A percentile compares a stretch with the other conserved stretches of the same genome.
These are phyloP conservation scores for Neosilurus mollespiculum DNA, from an alignment of 2,797 vertebrate genomes.

Conservation along the genomic window DNA sequence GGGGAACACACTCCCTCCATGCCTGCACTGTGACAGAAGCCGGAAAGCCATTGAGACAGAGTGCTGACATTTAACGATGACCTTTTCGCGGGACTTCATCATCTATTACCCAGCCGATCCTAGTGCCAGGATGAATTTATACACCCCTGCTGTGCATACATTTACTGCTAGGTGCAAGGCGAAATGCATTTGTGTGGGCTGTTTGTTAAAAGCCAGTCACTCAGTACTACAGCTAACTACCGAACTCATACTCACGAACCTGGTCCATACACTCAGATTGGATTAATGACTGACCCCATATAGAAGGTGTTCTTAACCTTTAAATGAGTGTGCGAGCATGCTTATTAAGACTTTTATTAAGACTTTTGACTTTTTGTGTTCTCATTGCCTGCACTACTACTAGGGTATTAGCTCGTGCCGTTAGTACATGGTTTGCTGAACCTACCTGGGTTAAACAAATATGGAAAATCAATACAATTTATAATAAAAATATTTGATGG, in stretches of 20 bases:
- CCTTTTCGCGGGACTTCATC: slow-evolving; percentile 61
- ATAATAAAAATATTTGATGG: too few species aligned
- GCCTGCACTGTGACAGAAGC: slow-evolving; percentile 46
- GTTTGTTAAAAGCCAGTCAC: slow-evolving; percentile 46
- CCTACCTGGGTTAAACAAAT: too few species aligned
- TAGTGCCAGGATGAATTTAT: slow-evolving; percentile 54
- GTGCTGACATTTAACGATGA: slow-evolving; percentile 62
- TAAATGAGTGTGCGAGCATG: background rate
- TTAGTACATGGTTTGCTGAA: too few species aligned
- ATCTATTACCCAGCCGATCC: slow-evolving; percentile 57
- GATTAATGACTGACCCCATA: background rate
- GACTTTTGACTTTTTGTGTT: background rate
- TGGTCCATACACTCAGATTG: background rate
- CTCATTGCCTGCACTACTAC: too few species aligned
- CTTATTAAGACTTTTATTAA: background rate
- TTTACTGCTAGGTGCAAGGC: slow-evolving; percentile 55
- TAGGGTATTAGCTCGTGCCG: too few species aligned
- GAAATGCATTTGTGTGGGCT: slow-evolving; percentile 54
- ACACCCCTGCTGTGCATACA: slow-evolving; percentile 58
- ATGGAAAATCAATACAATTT: too few species aligned
- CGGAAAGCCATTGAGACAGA: slow-evolving; percentile 57
- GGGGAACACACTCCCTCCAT: slow-evolving; percentile 45
- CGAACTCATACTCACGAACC: background rate
- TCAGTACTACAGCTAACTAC: slow-evolving; percentile 47
- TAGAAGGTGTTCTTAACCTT: too few species aligned